These are phyloP conservation scores for Psettodes erumei DNA, from an alignment of 2,113 vertebrate species.

Conservation along the genomic window DNA sequence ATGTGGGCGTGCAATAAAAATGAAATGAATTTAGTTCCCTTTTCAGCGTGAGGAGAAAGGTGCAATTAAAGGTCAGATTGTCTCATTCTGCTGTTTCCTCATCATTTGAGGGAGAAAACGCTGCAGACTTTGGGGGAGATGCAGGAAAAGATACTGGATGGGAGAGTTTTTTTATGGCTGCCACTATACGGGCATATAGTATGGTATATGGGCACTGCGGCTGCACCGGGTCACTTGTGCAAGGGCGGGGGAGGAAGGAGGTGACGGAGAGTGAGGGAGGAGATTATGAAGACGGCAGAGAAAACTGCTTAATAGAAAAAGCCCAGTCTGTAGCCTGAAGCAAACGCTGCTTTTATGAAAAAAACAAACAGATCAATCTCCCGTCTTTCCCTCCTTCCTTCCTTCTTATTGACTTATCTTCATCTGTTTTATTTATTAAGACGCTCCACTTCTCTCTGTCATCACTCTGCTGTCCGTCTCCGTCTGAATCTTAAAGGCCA, in stretches of 20 bases:
- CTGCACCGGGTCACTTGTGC: neutral
- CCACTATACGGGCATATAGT: neutral
- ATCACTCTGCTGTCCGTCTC: neutral
- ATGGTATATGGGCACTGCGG: constrained; percentile 13
- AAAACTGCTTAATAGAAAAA: neutral
- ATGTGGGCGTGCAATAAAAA: too few relatives aligned
- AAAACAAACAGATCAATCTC: constrained; percentile 7
- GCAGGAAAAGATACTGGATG: constrained; percentile 4
- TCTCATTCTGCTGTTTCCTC: neutral
- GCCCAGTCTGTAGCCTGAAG: constrained; percentile 6
- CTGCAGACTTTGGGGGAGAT: constrained; percentile 2
- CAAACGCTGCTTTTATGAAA: constrained; percentile 30
- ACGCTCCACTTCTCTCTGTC: neutral
- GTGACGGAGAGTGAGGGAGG: neutral
- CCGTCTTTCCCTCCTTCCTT: neutral
- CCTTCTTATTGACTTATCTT: constrained; percentile 7
- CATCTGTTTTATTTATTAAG: neutral
- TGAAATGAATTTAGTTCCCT: too few relatives aligned
- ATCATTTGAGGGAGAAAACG: neutral
- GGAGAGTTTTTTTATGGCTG: constrained; percentile 11
- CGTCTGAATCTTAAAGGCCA: neutral
- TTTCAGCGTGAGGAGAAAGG: too few relatives aligned
- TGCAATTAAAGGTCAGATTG: too few relatives aligned
- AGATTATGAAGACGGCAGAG: neutral
- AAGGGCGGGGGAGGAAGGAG: neutral